Percentiles rank a stretch among this genome's conserved stretches.
These are phyloP conservation scores for Steatornis caripensis DNA, from an alignment of 2,113 vertebrate species.

Conservation along the genomic window DNA sequence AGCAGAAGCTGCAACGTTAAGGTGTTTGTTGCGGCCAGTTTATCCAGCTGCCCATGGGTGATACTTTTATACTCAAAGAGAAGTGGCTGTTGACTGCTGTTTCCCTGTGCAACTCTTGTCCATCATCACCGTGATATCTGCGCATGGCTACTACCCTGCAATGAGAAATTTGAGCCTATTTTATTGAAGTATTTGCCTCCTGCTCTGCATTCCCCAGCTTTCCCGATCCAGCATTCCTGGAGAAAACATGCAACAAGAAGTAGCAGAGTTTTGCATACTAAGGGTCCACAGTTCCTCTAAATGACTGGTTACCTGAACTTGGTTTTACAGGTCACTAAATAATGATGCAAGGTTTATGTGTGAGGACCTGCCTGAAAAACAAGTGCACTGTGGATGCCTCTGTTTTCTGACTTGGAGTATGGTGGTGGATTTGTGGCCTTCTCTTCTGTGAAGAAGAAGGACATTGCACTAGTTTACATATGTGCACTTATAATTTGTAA, in stretches of 20 bases:
- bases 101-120: neutral
- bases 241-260: neutral
- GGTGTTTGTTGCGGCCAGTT: neutral
- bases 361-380: neutral
- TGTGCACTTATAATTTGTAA: neutral
- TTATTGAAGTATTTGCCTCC: neutral
- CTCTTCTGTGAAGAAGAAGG: neutral
- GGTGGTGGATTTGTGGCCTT: neutral
- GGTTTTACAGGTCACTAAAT: neutral
- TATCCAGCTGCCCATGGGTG: neutral
- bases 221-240: neutral
- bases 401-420: neutral
- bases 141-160: neutral
- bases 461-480: neutral
- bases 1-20: neutral
- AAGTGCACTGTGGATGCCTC: neutral
- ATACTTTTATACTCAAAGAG: neutral
- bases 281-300: neutral
- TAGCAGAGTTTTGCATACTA: neutral
- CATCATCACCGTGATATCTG: neutral
- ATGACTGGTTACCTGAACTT: neutral
- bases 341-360: neutral
- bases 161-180: neutral
- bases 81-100: neutral
- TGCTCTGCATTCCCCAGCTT: neutral